These are phyloP conservation scores for Drosophila anomelani DNA, from an alignment of 2,888 invertebrate genomes.

Conservation along the genomic window DNA sequence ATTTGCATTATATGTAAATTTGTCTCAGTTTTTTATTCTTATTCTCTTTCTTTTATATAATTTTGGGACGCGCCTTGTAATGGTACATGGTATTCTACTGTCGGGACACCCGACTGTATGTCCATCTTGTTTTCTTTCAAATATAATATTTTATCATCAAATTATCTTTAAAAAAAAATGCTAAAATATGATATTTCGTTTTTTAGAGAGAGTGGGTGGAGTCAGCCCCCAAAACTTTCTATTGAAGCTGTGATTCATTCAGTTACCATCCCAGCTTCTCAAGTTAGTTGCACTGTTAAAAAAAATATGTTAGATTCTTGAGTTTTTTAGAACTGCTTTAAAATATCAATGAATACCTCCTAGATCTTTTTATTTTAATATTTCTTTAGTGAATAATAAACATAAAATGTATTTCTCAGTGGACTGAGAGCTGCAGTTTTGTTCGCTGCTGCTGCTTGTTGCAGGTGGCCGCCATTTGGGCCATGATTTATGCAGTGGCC, in stretches of 20 bases:
- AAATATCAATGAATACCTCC: not conserved
- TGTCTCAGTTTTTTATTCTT: too few relatives aligned
- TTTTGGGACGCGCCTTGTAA: too few relatives aligned
- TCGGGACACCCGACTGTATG: too few relatives aligned
- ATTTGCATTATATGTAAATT: too few relatives aligned
- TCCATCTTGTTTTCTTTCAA: too few relatives aligned
- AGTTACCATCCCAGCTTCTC: slow-evolving; percentile 8
- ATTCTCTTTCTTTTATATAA: too few relatives aligned
- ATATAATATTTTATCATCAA: too few relatives aligned
- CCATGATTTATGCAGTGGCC: slow-evolving; percentile 68
- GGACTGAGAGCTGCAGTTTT: slow-evolving; percentile 18
- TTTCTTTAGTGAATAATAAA: too few relatives aligned
- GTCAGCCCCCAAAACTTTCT: slow-evolving; percentile 53
- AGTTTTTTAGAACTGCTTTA: too few relatives aligned
- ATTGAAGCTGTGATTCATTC: slow-evolving; percentile 39
- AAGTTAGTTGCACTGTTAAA: slow-evolving; percentile 17
- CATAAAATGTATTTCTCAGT: not conserved
- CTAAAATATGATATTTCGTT: too few relatives aligned
- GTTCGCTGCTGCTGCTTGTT: slow-evolving; percentile 23
- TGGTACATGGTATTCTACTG: too few relatives aligned
- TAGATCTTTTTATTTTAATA: not conserved
- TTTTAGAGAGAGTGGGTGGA: slow-evolving; percentile 47
- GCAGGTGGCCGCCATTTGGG: slow-evolving; percentile 46
- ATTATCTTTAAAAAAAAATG: too few relatives aligned
- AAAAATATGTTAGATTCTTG: not conserved